A percentile compares a stretch with the other conserved stretches of the same genome.
phyloP scores from a whole-genome alignment of 2,888 invertebrate species.

The Octodonta nipae region DNA sequence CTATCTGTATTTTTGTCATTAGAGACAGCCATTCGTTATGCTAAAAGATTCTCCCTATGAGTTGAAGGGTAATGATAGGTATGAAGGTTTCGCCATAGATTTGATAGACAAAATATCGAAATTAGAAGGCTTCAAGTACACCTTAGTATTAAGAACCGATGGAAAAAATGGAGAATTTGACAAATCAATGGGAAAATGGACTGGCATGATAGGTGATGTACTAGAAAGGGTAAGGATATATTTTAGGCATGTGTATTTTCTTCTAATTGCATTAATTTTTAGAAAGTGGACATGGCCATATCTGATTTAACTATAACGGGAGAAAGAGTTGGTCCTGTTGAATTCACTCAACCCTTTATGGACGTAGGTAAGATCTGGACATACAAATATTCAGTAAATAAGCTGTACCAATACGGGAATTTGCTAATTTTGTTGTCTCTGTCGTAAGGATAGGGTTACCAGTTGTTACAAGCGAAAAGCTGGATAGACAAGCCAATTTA shows the following conservation, averaged over 20 bases:
- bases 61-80: constrained; percentile 64
- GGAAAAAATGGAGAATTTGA: constrained; percentile 31
- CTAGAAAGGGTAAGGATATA: constrained; percentile 29
- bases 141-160: constrained; percentile 37
- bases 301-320: constrained; percentile 81
- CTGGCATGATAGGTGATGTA: constrained; percentile 54
- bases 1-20: background rate
- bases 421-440: too few relatives aligned
- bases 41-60: constrained; percentile 33
- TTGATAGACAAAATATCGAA: constrained; percentile 64
- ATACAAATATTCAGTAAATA: too few relatives aligned
- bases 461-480: too few relatives aligned
- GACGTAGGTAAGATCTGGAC: constrained; percentile 64
- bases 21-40: constrained; percentile 56
- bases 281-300: constrained; percentile 81
- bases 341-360: constrained; percentile 92
- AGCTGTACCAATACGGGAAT: too few relatives aligned
- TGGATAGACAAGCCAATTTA: too few relatives aligned
- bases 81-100: constrained; percentile 78
- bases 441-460: too few relatives aligned
- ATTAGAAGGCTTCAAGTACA: constrained; percentile 67
- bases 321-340: constrained; percentile 70
- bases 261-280: constrained; percentile 7
- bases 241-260: background rate
- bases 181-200: constrained; percentile 43